Conservation (phyloP, 2,797 vertebrate species). For the Xerus rutilus region DNA sequence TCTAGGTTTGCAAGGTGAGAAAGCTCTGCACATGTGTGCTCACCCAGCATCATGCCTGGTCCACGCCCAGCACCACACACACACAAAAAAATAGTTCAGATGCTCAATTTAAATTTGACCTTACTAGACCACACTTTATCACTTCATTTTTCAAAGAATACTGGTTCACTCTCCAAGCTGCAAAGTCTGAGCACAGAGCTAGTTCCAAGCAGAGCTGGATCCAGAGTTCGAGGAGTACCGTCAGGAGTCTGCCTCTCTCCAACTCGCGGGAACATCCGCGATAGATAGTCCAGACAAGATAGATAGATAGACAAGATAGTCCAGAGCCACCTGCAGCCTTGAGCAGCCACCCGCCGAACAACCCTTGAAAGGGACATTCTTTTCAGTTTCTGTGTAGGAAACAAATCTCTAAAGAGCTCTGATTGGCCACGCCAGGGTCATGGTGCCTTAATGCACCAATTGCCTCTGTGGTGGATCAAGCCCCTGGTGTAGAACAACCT, state of each 20-base stretch:
- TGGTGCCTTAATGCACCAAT: accelerated
- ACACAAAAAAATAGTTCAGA: neutral
- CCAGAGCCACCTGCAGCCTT: too few relatives aligned
- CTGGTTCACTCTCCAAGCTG: neutral
- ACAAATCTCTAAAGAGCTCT: neutral
- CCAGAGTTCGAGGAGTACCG: accelerated
- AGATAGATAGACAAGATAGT: too few relatives aligned
- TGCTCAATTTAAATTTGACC: too few relatives aligned
- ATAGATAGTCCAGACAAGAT: too few relatives aligned
- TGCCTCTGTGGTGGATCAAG: too few relatives aligned
- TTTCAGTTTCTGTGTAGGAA: neutral
- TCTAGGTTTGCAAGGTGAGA: neutral
- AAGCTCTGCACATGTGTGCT: neutral
- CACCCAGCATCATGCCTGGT: too few relatives aligned
- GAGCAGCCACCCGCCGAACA: accelerated
- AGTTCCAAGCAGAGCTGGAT: neutral
- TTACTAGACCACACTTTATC: too few relatives aligned
- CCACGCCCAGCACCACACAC: too few relatives aligned
- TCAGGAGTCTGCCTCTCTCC: neutral
- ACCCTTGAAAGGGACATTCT: neutral
- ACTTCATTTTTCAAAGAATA: neutral
- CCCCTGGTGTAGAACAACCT: too few relatives aligned
- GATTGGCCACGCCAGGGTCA: accelerated
- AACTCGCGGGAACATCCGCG: neutral
- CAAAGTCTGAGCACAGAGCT: neutral